Conservation (phyloP, 2,113 vertebrate genomes). For the Uria aalge region DNA sequence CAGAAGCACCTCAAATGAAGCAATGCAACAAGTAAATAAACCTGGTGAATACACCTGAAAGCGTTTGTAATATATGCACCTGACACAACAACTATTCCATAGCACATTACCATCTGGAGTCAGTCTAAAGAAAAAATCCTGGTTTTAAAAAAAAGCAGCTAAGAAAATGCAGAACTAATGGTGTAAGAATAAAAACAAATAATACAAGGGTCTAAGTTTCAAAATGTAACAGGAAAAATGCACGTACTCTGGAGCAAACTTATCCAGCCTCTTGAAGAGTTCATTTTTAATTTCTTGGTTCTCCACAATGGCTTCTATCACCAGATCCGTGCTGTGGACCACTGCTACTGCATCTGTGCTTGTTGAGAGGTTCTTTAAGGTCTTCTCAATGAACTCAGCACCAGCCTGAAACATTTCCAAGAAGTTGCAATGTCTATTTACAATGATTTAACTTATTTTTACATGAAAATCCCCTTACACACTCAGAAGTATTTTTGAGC, state of each 20-base stretch:
- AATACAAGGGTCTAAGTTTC: background rate
- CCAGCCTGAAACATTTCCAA: constrained; percentile 78
- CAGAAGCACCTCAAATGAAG: background rate
- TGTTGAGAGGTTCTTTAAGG: constrained; percentile 81
- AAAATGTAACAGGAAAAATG: background rate
- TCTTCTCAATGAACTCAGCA: constrained; percentile 84
- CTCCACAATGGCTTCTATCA: constrained; percentile 95
- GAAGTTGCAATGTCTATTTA: background rate
- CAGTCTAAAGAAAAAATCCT: background rate
- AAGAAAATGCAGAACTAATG: background rate
- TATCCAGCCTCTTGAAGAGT: constrained; percentile 90
- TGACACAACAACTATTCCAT: background rate
- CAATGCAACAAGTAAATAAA: background rate
- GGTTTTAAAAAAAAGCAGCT: background rate
- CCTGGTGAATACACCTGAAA: background rate
- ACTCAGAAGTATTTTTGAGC: background rate
- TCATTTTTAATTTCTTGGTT: constrained; percentile 87
- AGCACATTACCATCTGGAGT: background rate
- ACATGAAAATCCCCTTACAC: background rate
- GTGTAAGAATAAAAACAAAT: background rate
- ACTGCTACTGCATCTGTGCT: constrained; percentile 82
- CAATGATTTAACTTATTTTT: background rate
- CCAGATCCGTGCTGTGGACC: constrained; percentile 85
- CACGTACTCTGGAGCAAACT: constrained; percentile 88
- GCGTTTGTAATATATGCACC: background rate